Evolutionary conservation across 2,113 vertebrate species (phyloP).

Genomic region (Phaethon lepturus): DNA sequence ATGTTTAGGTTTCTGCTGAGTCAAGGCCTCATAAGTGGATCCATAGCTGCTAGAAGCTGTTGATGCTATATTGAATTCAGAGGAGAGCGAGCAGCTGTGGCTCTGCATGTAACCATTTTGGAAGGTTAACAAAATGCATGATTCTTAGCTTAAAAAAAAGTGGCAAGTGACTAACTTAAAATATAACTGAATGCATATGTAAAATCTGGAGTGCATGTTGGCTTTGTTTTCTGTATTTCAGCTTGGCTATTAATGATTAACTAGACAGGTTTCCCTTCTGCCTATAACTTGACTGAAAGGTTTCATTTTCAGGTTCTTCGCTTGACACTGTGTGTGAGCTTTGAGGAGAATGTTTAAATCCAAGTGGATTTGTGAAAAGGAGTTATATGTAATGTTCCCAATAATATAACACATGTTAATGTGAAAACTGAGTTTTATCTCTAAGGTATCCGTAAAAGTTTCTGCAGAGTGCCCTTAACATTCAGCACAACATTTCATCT

Average conservation of each 20-base stretch:
- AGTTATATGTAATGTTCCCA: accelerated
- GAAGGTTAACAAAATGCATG: slow-evolving; percentile 1
- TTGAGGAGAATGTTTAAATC: neutral
- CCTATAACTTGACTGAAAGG: neutral
- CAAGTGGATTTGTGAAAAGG: neutral
- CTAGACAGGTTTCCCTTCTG: neutral
- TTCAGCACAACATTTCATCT: neutral
- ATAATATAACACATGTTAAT: neutral
- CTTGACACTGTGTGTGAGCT: neutral
- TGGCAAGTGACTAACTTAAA: neutral
- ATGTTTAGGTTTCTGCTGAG: slow-evolving; percentile 18
- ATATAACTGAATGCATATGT: neutral
- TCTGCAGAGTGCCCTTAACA: neutral
- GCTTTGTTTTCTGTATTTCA: neutral
- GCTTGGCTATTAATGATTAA: neutral
- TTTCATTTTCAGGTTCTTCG: slow-evolving; percentile 39
- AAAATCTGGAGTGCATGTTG: neutral
- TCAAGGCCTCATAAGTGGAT: neutral
- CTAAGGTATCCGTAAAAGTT: neutral
- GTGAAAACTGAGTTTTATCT: neutral
- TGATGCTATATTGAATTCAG: neutral
- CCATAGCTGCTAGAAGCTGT: neutral
- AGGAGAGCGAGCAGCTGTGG: slow-evolving; percentile 12
- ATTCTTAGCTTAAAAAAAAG: neutral
- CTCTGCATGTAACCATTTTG: neutral